Evolutionary conservation across 2,797 vertebrate species (phyloP).

Genomic region (Hippoglossus hippoglossus): DNA sequence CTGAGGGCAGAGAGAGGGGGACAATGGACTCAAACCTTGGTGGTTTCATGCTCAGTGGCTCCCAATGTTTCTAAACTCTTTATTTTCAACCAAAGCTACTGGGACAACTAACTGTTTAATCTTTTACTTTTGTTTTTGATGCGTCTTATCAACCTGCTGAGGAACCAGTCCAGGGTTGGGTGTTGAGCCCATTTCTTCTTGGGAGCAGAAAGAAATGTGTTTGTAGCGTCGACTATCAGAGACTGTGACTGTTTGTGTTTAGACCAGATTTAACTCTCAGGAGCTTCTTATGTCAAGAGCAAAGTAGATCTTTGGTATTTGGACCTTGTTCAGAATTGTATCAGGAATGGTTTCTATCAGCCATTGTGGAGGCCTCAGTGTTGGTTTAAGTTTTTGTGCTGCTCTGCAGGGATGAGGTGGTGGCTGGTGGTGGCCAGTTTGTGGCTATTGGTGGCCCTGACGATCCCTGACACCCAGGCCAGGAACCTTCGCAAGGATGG

Average conservation of each 20-base stretch:
- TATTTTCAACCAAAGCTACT: background rate
- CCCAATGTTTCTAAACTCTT: background rate
- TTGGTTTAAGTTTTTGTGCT: slow-evolving; percentile 23
- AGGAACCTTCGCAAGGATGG: slow-evolving; percentile 34
- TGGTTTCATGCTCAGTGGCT: background rate
- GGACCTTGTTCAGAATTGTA: background rate
- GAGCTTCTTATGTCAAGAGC: background rate
- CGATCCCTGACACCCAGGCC: slow-evolving; percentile 62
- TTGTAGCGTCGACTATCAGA: background rate
- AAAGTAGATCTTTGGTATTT: background rate
- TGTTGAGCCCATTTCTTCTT: too few species aligned
- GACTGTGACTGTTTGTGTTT: too few species aligned
- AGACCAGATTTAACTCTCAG: background rate
- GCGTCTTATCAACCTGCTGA: background rate
- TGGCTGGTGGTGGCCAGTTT: slow-evolving; percentile 68
- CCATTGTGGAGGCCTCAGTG: background rate
- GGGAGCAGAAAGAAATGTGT: background rate
- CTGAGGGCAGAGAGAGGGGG: background rate
- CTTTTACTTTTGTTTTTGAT: background rate
- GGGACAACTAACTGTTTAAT: background rate
- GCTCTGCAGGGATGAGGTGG: slow-evolving; percentile 81
- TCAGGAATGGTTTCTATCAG: background rate
- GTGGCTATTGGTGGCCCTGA: slow-evolving; percentile 81
- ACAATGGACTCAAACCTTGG: background rate
- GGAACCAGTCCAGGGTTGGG: background rate